Conservation (phyloP, 2,797 vertebrate genomes). For the Artibeus lituratus region DNA sequence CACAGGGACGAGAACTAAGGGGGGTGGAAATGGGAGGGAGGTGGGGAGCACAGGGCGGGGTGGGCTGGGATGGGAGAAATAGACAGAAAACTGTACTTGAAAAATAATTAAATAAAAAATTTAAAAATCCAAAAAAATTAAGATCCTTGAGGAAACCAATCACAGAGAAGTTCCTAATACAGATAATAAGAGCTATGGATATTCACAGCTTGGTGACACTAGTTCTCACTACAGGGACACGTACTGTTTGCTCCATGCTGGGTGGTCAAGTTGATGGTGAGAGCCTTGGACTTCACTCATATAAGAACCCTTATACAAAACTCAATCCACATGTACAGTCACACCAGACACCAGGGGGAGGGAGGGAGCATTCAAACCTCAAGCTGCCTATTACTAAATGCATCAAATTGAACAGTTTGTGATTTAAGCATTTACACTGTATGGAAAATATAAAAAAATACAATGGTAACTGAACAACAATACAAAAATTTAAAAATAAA, state of each 20-base stretch:
- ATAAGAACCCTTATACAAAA: background rate
- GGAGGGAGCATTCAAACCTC: background rate
- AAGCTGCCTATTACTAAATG: background rate
- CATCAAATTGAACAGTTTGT: background rate
- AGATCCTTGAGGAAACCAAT: background rate
- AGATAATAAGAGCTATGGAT: background rate
- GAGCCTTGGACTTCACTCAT: background rate
- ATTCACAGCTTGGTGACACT: background rate
- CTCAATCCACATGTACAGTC: background rate
- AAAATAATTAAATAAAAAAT: no score
- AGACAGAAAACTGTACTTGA: no score
- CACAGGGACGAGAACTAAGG: no score
- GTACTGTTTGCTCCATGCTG: background rate
- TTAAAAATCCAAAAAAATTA: no score
- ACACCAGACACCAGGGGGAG: background rate
- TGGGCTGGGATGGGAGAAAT: no score
- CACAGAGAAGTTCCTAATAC: background rate
- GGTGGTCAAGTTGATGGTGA: background rate
- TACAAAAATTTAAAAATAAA: no score
- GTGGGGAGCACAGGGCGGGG: no score
- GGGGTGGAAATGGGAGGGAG: no score
- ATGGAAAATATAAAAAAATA: background rate
- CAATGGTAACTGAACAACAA: no score
- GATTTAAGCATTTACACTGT: background rate
- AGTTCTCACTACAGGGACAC: background rate